Conservation (phyloP, 2,113 vertebrate species). For the Callopanchax toddi region DNA sequence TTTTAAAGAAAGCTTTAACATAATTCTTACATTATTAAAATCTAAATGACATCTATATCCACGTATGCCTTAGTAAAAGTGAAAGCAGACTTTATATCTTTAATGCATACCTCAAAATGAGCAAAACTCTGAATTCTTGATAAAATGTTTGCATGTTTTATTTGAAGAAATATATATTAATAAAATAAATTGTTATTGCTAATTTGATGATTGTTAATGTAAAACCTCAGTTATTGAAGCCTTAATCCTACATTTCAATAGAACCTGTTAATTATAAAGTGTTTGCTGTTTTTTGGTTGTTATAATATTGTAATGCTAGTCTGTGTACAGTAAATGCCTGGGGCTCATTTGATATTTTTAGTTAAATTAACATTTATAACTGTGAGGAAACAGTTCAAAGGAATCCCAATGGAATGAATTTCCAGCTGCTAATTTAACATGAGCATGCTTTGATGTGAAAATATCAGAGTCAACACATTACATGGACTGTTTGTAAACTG, state of each 20-base stretch:
- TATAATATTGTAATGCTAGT: conserved; percentile 5
- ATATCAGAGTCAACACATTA: conserved; percentile 43
- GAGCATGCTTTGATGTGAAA: conserved; percentile 36
- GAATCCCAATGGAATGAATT: conserved; percentile 27
- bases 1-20: neutral
- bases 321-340: conserved; percentile 12
- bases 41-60: no score
- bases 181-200: no score
- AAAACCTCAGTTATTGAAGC: no score
- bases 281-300: conserved; percentile 13
- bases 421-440: conserved; percentile 27
- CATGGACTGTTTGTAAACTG: conserved; percentile 18
- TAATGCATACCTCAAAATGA: neutral
- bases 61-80: no score
- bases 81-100: no score
- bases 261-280: neutral
- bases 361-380: conserved; percentile 16
- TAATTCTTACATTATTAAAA: conserved; percentile 10
- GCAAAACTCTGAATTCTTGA: no score
- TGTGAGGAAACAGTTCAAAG: conserved; percentile 29
- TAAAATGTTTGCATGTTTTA: no score
- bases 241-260: neutral
- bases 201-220: no score
- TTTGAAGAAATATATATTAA: no score
- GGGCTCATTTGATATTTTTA: conserved; percentile 21